Evolutionary conservation across 2,888 invertebrate species (phyloP).

Genomic region (Lissonota sp.): DNA sequence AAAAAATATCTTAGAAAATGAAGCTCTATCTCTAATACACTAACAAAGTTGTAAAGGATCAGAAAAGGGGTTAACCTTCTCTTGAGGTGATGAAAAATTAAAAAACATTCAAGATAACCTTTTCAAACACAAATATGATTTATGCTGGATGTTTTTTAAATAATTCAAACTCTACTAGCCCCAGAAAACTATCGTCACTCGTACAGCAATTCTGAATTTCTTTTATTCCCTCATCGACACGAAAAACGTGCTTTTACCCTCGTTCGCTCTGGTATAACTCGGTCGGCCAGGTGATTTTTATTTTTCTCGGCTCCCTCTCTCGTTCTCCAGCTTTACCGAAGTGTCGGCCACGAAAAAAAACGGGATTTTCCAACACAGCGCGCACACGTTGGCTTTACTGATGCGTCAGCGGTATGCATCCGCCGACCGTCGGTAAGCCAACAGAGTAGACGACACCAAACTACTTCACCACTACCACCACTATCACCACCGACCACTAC

Average conservation of each 20-base stretch:
- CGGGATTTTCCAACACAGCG: conserved; percentile 50
- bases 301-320: conserved; percentile 32
- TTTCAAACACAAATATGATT: too few relatives aligned
- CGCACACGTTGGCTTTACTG: conserved; percentile 40
- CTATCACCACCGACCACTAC: conserved; percentile 25
- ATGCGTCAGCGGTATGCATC: conserved; percentile 52
- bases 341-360: conserved; percentile 37
- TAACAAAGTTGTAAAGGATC: too few relatives aligned
- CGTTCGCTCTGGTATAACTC: conserved; percentile 30
- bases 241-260: conserved; percentile 26
- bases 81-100: too few relatives aligned
- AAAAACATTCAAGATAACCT: too few relatives aligned
- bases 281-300: conserved; percentile 44
- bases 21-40: too few relatives aligned
- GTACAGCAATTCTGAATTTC: background rate
- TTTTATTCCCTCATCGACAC: conserved; percentile 9
- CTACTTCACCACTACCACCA: conserved; percentile 11
- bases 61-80: too few relatives aligned
- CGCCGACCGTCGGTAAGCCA: conserved; percentile 62
- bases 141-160: too few relatives aligned
- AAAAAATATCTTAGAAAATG: too few relatives aligned
- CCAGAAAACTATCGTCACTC: background rate
- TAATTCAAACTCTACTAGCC: too few relatives aligned
- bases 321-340: conserved; percentile 17
- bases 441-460: conserved; percentile 35